These are phyloP conservation scores for Avahi laniger DNA, from an alignment of 2,797 vertebrate species.

Conservation along the genomic window DNA sequence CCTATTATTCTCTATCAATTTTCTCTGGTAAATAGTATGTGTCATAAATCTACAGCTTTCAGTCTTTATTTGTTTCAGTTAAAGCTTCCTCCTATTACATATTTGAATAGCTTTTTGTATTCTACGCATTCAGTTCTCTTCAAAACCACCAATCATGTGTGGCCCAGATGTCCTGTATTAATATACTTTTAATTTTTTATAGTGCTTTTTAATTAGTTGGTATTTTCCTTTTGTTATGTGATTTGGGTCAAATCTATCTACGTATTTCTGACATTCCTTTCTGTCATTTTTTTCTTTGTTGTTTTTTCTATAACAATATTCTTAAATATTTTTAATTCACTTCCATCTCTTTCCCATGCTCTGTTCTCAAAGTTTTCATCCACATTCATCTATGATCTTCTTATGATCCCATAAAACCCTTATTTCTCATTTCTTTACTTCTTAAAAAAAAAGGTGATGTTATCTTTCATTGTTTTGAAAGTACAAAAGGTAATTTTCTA, in stretches of 20 bases:
- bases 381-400: neutral
- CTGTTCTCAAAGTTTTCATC: neutral
- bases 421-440: neutral
- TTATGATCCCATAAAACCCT: neutral
- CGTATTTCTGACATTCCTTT: slow-evolving; percentile 28
- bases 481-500: neutral
- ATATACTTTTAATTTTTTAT: neutral
- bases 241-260: neutral
- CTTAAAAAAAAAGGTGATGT: neutral
- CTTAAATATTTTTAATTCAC: neutral
- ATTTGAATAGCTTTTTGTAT: neutral
- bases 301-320: neutral
- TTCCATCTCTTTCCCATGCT: neutral
- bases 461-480: neutral
- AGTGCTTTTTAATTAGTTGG: neutral
- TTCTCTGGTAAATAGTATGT: neutral
- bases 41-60: neutral
- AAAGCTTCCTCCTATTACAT: neutral
- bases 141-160: slow-evolving; percentile 12
- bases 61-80: neutral
- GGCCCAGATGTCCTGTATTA: slow-evolving; percentile 42
- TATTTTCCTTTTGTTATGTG: slow-evolving; percentile 49
- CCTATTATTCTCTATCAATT: neutral
- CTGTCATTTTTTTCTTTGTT: neutral
- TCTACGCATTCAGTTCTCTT: neutral